Conservation (phyloP, 2,888 invertebrate species). For the Gastrophysa polygoni region DNA sequence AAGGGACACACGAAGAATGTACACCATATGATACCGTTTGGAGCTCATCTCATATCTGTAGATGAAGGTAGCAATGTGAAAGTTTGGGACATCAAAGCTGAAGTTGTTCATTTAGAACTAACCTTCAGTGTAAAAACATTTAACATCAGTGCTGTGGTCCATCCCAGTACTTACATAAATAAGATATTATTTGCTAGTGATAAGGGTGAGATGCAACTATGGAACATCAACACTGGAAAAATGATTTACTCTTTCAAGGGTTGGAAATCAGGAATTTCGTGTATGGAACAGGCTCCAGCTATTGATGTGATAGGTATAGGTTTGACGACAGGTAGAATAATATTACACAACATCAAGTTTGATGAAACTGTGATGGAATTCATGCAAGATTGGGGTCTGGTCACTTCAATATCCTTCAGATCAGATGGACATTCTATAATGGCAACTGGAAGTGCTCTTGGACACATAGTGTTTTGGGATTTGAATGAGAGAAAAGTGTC, state of each 20-base stretch:
- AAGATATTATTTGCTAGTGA: constrained; percentile 88
- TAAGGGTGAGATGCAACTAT: constrained; percentile 84
- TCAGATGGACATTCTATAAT: constrained; percentile 85
- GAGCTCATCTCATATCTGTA: constrained; percentile 82
- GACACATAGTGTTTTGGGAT: constrained; percentile 94
- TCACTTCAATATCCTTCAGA: constrained; percentile 84
- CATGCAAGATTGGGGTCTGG: constrained; percentile 89
- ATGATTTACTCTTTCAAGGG: constrained; percentile 80
- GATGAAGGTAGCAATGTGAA: constrained; percentile 78
- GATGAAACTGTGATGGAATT: constrained; percentile 85
- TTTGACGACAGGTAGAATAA: constrained; percentile 78
- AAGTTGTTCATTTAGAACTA: constrained; percentile 71
- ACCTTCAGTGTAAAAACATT: constrained; percentile 73
- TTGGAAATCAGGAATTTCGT: constrained; percentile 76
- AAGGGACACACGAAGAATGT: constrained; percentile 77
- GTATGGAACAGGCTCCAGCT: constrained; percentile 88
- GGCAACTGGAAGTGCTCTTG: constrained; percentile 73
- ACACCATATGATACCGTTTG: constrained; percentile 82
- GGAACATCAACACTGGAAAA: constrained; percentile 84
- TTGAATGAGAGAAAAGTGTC: constrained; percentile 80
- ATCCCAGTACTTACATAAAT: constrained; percentile 94
- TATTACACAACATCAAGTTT: constrained; percentile 85
- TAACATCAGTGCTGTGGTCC: constrained; percentile 79
- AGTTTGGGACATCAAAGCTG: constrained; percentile 84
- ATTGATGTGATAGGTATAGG: constrained; percentile 91